Percentiles rank a stretch among this genome's conserved stretches.
Evolutionary conservation across 2,888 invertebrate genomes (phyloP).

Genomic region (Syrphus vitripennis): DNA sequence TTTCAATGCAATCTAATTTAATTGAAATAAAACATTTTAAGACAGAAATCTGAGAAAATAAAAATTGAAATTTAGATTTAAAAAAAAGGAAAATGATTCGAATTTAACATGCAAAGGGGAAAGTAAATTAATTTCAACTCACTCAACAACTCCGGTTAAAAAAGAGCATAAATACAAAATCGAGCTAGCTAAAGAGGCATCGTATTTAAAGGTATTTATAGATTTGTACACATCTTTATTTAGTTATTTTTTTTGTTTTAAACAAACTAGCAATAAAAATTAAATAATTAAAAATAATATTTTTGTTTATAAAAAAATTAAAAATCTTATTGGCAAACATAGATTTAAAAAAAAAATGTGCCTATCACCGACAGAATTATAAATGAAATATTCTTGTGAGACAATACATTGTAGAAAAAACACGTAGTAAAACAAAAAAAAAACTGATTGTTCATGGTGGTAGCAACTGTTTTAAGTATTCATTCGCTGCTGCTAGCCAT

Average conservation of each 20-base stretch:
- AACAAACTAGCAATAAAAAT: conserved; percentile 28
- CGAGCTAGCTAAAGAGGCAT: conserved; percentile 47
- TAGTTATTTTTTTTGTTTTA: conserved; percentile 11
- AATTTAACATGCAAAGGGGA: conserved; percentile 53
- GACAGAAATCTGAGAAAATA: neutral
- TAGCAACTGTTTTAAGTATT: neutral
- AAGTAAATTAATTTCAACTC: conserved; percentile 55
- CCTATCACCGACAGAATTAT: neutral
- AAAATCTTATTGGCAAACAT: neutral
- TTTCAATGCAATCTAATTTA: conserved; percentile 52
- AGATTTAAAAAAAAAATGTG: neutral
- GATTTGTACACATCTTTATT: conserved; percentile 28
- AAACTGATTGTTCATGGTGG: too few species aligned
- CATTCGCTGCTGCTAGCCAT: neutral
- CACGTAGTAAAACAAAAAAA: neutral
- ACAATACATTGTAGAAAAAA: neutral
- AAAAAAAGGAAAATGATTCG: conserved; percentile 2
- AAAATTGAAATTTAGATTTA: neutral
- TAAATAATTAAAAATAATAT: neutral
- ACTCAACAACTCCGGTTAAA: conserved; percentile 68
- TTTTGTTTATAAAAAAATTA: neutral
- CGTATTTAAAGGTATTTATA: conserved; percentile 20
- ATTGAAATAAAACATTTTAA: conserved; percentile 12
- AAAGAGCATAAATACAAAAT: conserved; percentile 65
- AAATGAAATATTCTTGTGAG: neutral